Base-by-base conservation (phyloP, 2,888 invertebrate genomes). In the Nowickia ferox region DNA sequence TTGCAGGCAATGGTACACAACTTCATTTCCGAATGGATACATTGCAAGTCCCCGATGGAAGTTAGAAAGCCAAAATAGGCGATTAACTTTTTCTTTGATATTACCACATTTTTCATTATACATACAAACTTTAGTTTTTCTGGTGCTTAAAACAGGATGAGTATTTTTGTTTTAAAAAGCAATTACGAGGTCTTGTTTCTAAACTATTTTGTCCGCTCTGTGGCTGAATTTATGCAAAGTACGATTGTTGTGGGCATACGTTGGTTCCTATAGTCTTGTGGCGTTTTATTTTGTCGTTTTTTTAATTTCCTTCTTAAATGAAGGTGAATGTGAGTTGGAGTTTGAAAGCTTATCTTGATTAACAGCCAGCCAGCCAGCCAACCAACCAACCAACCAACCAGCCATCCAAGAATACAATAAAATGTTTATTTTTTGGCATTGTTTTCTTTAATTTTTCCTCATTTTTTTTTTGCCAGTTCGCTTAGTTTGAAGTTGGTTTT, bases 291-390 rank as follows among this genome's bases (percentile, higher is more conserved):
- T 46, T 30, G 30, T 30, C 30, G 30, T 8, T 22, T 74, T 46
- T 11, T 46, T 44, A 51, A 65, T 76, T 71, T 71, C 57, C 71
- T 59, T 11, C 38, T 57, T 44, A 72, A 74, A 44, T 66, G 68
- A 75, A 68, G 59, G 53, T 59, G 66, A 61, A 53, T 78, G 69
- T 84, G 48, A 75, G 84, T 71, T 84, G 75, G 79, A 71, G 84
- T 79, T 75, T 66, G 59, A 75, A 84, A 59, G 79, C 76, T 83
- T 83, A 83, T 83, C 83, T 83, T 83, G 83, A 83, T 78, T 83
- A 81, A 81, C 81, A 81, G 59, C 65, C 66, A 72, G 42, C 66
- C 55, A 61, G 51, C n/a, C 48, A 59, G 51, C 51, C 46, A 68
- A 30, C 30, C 44, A 65, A 44, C 55, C 57, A 78, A 59, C n/a